A percentile compares a stretch with the other conserved stretches of the same genome.
These are phyloP conservation scores for Lepisosteus osseus DNA, from an alignment of 2,113 vertebrate species.

Conservation along the genomic window DNA sequence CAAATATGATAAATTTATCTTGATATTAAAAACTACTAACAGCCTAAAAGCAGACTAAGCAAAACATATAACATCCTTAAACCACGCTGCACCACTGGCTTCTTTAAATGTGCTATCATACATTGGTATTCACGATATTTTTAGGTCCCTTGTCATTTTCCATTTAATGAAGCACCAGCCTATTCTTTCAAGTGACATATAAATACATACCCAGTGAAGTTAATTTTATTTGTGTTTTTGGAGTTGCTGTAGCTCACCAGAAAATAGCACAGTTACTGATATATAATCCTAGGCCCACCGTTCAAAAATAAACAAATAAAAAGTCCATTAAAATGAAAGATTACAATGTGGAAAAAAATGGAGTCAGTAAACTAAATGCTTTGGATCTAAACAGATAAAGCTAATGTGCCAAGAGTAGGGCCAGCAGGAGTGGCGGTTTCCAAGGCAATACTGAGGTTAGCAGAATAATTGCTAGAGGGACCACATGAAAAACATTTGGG, in stretches of 20 bases:
- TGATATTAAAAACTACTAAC: too few relatives aligned
- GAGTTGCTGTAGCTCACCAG: conserved; percentile 32
- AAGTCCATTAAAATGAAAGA: background rate
- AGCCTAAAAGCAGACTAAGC: conserved; percentile 24
- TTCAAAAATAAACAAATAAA: conserved; percentile 28
- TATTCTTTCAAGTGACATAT: background rate
- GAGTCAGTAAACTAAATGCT: too few relatives aligned
- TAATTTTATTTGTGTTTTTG: conserved; percentile 17
- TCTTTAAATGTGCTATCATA: conserved; percentile 25
- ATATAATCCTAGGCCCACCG: background rate
- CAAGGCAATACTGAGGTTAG: background rate
- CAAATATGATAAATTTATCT: too few relatives aligned
- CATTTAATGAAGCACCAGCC: too few relatives aligned
- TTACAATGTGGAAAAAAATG: too few relatives aligned
- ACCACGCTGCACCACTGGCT: conserved; percentile 10
- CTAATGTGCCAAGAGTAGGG: conserved; percentile 8
- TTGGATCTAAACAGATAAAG: too few relatives aligned
- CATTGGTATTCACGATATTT: background rate
- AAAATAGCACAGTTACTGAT: conserved; percentile 9
- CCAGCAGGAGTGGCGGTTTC: conserved; percentile 18
- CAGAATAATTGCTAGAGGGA: conserved; percentile 37
- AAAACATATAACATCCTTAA: background rate
- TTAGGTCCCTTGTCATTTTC: background rate
- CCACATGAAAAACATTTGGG: conserved; percentile 62
- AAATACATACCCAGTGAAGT: conserved; percentile 40